Evolutionary conservation across 1,140 invertebrate species (phyloP).

Genomic region (Homalodisca vitripennis): DNA sequence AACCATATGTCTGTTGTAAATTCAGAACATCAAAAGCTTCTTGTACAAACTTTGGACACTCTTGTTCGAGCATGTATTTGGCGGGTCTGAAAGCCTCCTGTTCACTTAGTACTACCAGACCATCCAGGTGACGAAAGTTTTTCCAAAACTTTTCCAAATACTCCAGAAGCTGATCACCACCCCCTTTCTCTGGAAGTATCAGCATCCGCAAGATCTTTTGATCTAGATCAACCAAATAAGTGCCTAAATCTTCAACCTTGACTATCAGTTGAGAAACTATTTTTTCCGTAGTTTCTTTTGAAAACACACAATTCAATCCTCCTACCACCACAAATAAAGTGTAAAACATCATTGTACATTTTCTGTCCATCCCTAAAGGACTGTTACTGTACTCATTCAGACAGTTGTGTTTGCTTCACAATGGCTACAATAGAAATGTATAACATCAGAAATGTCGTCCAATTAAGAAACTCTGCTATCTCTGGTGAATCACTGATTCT

Average conservation of each 20-base stretch:
- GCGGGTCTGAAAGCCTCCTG: not conserved
- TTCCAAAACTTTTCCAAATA: conserved; percentile 12
- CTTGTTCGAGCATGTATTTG: not conserved
- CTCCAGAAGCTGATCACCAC: not conserved
- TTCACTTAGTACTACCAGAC: not conserved
- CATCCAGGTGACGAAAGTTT: not conserved
- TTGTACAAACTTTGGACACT: not conserved
- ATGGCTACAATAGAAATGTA: no score
- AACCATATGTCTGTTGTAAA: not conserved
- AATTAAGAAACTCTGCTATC: no score
- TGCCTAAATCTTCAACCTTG: not conserved
- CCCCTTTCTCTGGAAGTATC: conserved; percentile 1
- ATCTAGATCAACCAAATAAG: not conserved
- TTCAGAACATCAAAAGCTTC: not conserved
- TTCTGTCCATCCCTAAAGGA: no score
- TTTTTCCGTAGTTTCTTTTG: no score
- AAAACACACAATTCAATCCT: no score
- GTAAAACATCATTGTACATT: no score
- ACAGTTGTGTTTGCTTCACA: no score
- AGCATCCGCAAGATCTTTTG: conserved; percentile 2
- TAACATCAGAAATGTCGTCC: no score
- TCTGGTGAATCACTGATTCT: no score
- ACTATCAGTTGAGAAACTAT: no score
- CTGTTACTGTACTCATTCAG: no score
- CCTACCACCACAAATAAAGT: no score